Percentiles rank a stretch among this genome's conserved stretches.
These are phyloP conservation scores for Trichonephila inaurata DNA, from an alignment of 1,140 invertebrate genomes.

Conservation along the genomic window DNA sequence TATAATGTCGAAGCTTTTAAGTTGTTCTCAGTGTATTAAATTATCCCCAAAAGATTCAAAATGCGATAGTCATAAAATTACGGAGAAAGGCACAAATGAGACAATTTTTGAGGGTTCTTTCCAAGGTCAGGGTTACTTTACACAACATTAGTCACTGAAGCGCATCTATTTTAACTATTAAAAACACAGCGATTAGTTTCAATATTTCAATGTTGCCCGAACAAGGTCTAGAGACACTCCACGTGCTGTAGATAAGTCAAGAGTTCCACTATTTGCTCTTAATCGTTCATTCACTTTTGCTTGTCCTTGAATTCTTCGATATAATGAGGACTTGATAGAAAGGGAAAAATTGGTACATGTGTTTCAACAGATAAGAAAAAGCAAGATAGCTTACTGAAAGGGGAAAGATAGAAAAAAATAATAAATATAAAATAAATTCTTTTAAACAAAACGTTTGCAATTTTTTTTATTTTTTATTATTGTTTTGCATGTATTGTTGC, in stretches of 20 bases:
- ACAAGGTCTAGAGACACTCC: conserved; percentile 48
- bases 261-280: conserved; percentile 51
- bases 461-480: conserved; percentile 17
- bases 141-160: background rate
- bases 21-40: no score
- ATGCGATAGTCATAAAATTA: background rate
- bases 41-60: background rate
- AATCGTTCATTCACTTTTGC: conserved; percentile 64
- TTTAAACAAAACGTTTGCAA: background rate
- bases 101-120: background rate
- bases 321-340: conserved; percentile 54
- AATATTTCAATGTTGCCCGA: conserved; percentile 7
- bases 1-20: no score
- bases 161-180: background rate
- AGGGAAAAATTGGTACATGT: conserved; percentile 64
- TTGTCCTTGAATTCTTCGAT: conserved; percentile 60
- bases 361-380: conserved; percentile 28
- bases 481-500: background rate
- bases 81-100: background rate
- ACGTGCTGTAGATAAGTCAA: conserved; percentile 48
- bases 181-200: background rate
- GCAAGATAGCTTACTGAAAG: conserved; percentile 10
- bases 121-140: background rate
- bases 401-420: conserved; percentile 9
- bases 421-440: background rate